A percentile compares a stretch with the other conserved stretches of the same genome.
Conservation (phyloP, 2,888 invertebrate species). For the Oligia strigilis region DNA sequence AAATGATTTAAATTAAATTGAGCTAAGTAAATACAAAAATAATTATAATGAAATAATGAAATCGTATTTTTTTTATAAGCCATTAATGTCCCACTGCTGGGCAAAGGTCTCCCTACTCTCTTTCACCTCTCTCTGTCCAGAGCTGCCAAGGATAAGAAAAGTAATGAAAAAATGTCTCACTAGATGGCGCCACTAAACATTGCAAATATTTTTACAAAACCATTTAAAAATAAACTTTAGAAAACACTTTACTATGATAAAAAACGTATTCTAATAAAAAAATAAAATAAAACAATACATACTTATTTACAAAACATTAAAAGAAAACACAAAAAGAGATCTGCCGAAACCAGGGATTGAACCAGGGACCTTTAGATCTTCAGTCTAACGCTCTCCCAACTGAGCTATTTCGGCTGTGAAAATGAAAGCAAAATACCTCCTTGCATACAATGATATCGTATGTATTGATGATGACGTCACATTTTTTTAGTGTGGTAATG, state of each 20-base stretch:
- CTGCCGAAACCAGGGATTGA: conserved; percentile 84
- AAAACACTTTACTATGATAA: not conserved
- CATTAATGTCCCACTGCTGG: not conserved
- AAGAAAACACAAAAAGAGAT: conserved; percentile 53
- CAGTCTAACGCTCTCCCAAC: conserved; percentile 88
- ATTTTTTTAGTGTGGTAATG: not conserved
- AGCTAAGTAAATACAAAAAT: not conserved
- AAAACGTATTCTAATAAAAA: not conserved
- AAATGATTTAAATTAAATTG: not conserved
- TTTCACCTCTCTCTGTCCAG: not conserved
- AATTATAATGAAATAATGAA: not conserved
- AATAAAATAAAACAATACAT: not conserved
- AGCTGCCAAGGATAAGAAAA: not conserved
- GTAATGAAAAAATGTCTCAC: not conserved
- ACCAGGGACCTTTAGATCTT: conserved; percentile 87
- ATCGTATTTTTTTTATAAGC: too few relatives aligned
- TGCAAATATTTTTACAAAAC: not conserved
- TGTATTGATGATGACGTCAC: not conserved
- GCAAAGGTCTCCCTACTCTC: not conserved
- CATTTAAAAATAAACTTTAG: not conserved
- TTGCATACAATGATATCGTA: rapidly evolving
- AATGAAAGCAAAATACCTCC: rapidly evolving
- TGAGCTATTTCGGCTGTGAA: conserved; percentile 83
- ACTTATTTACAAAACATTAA: not conserved
- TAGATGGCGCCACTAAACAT: conserved; percentile 32